Evolutionary conservation across 2,888 invertebrate genomes (phyloP).

Genomic region (Cephus rjabovi): DNA sequence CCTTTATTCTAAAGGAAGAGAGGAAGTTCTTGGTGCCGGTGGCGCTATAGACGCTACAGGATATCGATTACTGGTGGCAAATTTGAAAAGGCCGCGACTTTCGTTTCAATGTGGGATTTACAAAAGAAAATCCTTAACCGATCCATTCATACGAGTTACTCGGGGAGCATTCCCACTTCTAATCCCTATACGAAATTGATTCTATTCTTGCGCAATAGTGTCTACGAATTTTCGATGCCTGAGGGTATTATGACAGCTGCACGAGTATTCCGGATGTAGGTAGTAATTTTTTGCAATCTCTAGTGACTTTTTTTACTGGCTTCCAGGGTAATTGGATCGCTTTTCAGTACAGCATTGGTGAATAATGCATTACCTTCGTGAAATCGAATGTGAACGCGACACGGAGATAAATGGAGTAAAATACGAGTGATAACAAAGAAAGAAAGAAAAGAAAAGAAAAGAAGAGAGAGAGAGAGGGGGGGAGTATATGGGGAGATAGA

Average conservation of each 20-base stretch:
- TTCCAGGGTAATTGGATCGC: neutral
- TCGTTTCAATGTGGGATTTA: neutral
- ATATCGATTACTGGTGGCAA: neutral
- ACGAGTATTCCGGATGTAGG: neutral
- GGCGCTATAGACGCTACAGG: neutral
- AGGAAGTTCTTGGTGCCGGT: neutral
- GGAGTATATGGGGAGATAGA: slow-evolving; percentile 1
- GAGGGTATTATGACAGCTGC: neutral
- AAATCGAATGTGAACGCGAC: neutral
- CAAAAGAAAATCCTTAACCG: neutral
- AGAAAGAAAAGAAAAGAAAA: neutral
- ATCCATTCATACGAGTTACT: neutral
- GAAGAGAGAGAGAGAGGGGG: neutral
- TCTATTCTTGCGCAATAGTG: neutral
- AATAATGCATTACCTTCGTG: neutral
- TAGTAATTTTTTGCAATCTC: neutral
- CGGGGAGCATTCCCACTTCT: neutral
- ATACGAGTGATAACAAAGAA: neutral
- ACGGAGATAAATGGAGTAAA: neutral
- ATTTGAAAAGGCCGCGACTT: neutral
- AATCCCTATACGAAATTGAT: neutral
- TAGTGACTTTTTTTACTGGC: neutral
- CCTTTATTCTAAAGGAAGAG: neutral
- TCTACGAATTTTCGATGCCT: neutral
- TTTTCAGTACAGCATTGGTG: neutral